Evolutionary conservation across 1,140 invertebrate species (phyloP), one percentile per base, ranked within the genome.

Genomic region (Cephus cinctus): DNA sequence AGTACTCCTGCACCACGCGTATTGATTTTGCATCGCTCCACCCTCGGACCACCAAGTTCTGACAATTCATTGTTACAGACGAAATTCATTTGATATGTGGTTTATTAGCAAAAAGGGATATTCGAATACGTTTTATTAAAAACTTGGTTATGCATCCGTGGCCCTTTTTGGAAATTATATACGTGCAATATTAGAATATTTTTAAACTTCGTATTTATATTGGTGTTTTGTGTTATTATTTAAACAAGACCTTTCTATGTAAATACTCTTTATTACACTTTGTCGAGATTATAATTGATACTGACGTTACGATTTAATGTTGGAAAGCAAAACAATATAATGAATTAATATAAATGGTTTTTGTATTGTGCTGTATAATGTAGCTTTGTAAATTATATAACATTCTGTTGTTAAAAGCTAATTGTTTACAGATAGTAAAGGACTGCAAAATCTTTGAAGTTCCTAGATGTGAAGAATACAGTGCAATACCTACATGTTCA

Each of bases 401-500:
- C 14, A 6, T 45, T 15, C 14, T n/a, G n/a, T n/a, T n/a, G n/a
- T n/a, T n/a, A n/a, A n/a, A n/a, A n/a, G n/a, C n/a, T n/a, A n/a
- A n/a, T n/a, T n/a, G n/a, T n/a, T n/a, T n/a, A n/a, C n/a, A n/a
- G n/a, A n/a, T n/a, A n/a, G n/a, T n/a, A n/a, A n/a, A 47, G 19
- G 19, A 9, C 8, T 31, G 15, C 11, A 3, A 27, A n/a, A 25
- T 42, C 39, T 14, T 62, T 56, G 4, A 38, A 69, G 65, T 52
- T 52, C 15, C n/a, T 63, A 56, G 23, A 4, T 41, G 15, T 50
- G 57, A 35, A 57, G 41, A 8, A 52, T 18, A 22, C 63, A 64
- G 47, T 56, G 42, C 44, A 74, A 67, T 39, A 61, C 67, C 46
- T 22, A 56, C 47, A 35, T 63, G 58, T 5, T 44, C 76, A 8